Percentiles rank a stretch among this genome's conserved stretches.
These are phyloP conservation scores for Eclectus roratus DNA, from an alignment of 2,113 vertebrate genomes.

Conservation along the genomic window DNA sequence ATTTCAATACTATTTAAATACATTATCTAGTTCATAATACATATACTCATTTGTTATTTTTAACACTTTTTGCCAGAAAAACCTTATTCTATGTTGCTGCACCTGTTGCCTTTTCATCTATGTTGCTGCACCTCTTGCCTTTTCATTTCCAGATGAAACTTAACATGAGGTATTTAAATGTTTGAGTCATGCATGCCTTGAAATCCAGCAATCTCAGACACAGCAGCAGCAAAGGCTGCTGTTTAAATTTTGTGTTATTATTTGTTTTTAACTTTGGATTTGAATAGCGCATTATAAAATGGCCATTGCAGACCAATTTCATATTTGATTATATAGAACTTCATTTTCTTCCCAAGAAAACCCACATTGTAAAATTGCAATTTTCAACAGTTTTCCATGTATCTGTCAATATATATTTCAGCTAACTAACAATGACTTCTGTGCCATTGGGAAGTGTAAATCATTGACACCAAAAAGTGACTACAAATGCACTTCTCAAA, in stretches of 20 bases:
- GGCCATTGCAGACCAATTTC: not conserved
- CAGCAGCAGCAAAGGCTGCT: not conserved
- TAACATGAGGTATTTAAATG: not conserved
- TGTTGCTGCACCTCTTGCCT: not conserved
- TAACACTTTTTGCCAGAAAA: not conserved
- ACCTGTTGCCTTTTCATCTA: not conserved
- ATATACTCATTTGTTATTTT: not conserved
- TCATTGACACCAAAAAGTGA: not conserved
- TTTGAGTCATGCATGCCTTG: not conserved
- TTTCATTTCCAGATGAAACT: not conserved
- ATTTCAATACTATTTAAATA: not conserved
- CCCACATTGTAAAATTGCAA: not conserved
- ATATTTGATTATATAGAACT: not conserved
- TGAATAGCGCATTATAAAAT: not conserved
- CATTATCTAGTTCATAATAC: not conserved
- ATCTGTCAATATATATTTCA: conserved; percentile 15
- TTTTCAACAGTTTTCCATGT: not conserved
- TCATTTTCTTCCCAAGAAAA: not conserved
- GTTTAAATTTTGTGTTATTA: not conserved
- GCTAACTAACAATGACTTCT: not conserved
- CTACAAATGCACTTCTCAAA: not conserved
- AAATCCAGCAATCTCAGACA: not conserved
- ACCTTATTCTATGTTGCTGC: not conserved
- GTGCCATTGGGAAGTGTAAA: not conserved
- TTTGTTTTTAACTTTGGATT: not conserved